phyloP scores from a whole-genome alignment of 2,113 vertebrate genomes.

The Rutilus rutilus region DNA sequence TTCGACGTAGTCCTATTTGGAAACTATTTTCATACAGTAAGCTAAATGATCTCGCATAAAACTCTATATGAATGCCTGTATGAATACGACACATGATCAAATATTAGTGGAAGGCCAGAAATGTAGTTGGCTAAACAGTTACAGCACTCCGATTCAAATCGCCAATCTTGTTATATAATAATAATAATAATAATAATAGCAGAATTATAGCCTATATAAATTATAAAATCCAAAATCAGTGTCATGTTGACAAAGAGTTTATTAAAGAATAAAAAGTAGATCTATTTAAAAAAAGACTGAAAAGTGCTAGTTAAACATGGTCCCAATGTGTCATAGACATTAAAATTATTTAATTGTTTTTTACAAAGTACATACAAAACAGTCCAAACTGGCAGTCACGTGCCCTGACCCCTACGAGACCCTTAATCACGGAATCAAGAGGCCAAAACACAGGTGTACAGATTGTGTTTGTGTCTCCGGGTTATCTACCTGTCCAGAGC shows the following conservation, averaged over 20 bases:
- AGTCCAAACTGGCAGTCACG: constrained; percentile 17
- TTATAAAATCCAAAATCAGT: constrained; percentile 65
- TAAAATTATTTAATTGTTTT: constrained; percentile 59
- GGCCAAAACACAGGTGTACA: constrained; percentile 4
- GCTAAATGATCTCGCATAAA: neutral
- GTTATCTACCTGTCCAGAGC: neutral
- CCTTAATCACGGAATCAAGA: neutral
- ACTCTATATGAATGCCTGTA: neutral
- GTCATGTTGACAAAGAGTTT: constrained; percentile 69
- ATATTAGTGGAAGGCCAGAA: neutral
- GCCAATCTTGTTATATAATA: neutral
- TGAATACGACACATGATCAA: neutral
- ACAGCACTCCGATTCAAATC: neutral
- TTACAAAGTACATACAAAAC: constrained; percentile 15
- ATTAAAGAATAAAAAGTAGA: constrained; percentile 73
- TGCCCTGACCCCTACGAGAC: neutral
- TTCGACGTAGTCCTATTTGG: neutral
- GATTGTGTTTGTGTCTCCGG: neutral
- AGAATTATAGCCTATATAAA: constrained; percentile 33
- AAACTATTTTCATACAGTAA: neutral
- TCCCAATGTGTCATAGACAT: constrained; percentile 72
- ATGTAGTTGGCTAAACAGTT: neutral
- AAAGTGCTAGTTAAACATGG: constrained; percentile 82
- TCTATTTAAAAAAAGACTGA: constrained; percentile 72
- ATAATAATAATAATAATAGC: neutral